These are phyloP conservation scores for Cataglyphis hispanica DNA, from an alignment of 1,140 invertebrate genomes.

Conservation along the genomic window DNA sequence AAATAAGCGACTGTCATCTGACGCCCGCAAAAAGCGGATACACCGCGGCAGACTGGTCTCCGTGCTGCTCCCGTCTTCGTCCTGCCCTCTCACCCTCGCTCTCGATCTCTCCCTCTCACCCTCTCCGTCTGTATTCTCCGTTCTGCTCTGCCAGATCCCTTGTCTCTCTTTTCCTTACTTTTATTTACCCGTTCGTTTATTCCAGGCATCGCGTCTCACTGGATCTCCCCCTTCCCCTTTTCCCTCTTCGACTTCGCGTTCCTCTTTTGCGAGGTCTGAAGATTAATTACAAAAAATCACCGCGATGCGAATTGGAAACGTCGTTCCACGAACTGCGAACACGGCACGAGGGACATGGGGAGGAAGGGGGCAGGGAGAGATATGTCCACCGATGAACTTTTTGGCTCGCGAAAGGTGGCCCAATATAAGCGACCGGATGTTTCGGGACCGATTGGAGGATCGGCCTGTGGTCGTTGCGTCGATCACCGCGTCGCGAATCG, in stretches of 20 bases:
- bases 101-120: conserved; percentile 64
- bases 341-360: conserved; percentile 26
- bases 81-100: conserved; percentile 50
- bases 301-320: conserved; percentile 83
- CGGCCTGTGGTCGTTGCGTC: background rate
- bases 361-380: conserved; percentile 28
- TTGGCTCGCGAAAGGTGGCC: conserved; percentile 66
- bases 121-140: conserved; percentile 13
- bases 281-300: conserved; percentile 83
- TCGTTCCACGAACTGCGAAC: conserved; percentile 80
- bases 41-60: conserved; percentile 82
- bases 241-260: conserved; percentile 67
- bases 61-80: conserved; percentile 57
- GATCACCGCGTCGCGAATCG: conserved; percentile 33
- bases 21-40: conserved; percentile 85
- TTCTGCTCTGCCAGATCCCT: conserved; percentile 15
- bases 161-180: conserved; percentile 40
- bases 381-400: conserved; percentile 65
- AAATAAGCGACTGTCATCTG: conserved; percentile 86
- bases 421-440: conserved; percentile 62
- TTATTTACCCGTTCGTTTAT: conserved; percentile 64
- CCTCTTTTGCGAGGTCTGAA: conserved; percentile 77
- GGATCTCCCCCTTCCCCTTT: conserved; percentile 20
- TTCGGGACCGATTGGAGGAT: conserved; percentile 21
- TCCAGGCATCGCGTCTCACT: conserved; percentile 52